phyloP scores from a whole-genome alignment of 2,888 invertebrate genomes.

The Erannis defoliaria region DNA sequence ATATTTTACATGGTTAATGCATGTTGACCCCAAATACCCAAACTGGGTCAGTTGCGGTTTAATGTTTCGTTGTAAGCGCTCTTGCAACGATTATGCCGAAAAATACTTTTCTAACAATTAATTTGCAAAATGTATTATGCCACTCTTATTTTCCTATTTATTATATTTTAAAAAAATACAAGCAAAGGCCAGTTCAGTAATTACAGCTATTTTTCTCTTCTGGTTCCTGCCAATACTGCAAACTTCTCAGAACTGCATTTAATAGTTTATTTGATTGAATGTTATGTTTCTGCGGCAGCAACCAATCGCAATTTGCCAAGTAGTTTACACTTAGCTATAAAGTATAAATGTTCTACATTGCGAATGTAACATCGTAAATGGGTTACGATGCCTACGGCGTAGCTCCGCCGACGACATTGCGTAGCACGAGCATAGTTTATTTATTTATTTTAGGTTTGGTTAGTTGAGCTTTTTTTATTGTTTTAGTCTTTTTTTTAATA shows the following conservation, averaged over 20 bases:
- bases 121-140: too few relatives aligned
- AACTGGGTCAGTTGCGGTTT: too few relatives aligned
- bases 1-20: too few relatives aligned
- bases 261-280: neutral
- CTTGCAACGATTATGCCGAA: too few relatives aligned
- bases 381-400: constrained; percentile 21
- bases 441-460: too few relatives aligned
- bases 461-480: too few relatives aligned
- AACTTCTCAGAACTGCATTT: neutral
- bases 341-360: neutral
- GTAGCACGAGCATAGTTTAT: constrained; percentile 2
- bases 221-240: neutral
- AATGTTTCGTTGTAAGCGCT: too few relatives aligned
- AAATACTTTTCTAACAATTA: too few relatives aligned
- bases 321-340: neutral
- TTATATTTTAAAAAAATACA: too few relatives aligned
- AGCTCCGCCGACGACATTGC: neutral
- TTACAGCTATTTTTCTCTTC: neutral
- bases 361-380: neutral
- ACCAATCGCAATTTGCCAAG: neutral
- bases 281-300: neutral
- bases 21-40: too few relatives aligned
- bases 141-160: too few relatives aligned
- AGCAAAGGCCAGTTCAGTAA: neutral
- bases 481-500: too few relatives aligned